These are phyloP conservation scores for Stichopus chloronotus DNA, from an alignment of 35 echinoderm and acorn worm genomes.

Conservation along the genomic window DNA sequence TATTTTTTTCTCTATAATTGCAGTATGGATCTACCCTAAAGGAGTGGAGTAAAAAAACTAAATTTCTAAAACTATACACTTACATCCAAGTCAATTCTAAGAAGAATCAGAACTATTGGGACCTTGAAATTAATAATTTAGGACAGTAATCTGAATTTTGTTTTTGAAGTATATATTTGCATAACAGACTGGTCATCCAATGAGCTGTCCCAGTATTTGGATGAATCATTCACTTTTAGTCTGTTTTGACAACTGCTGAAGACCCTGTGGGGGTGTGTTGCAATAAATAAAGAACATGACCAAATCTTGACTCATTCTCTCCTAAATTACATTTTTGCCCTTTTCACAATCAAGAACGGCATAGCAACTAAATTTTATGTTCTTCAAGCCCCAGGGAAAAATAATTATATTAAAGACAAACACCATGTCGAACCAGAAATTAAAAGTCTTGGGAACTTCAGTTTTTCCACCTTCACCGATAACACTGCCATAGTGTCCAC, in stretches of 20 bases:
- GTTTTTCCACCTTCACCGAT: neutral
- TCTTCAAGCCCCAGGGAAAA: constrained; percentile 16
- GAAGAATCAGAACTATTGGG: too few species aligned
- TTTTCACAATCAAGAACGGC: neutral
- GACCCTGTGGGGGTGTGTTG: neutral
- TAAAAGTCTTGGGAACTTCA: neutral
- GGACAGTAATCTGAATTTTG: neutral
- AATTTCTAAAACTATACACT: too few species aligned
- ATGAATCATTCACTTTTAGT: constrained; percentile 3
- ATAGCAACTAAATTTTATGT: constrained; percentile 40
- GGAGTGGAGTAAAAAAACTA: too few species aligned
- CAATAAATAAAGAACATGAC: neutral
- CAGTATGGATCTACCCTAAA: too few species aligned
- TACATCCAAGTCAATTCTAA: too few species aligned
- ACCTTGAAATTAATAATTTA: too few species aligned
- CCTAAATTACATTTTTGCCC: neutral
- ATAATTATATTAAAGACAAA: constrained; percentile 54
- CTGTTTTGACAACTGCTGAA: constrained; percentile 38
- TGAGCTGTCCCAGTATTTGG: neutral
- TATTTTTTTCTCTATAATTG: too few species aligned
- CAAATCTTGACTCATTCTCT: constrained; percentile 35
- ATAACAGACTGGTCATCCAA: constrained; percentile 11
- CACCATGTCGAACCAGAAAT: constrained; percentile 15
- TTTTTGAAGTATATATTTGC: neutral
- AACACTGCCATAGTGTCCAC: neutral